Evolutionary conservation across 2,113 vertebrate genomes (phyloP).

Genomic region (Condylura cristata): DNA sequence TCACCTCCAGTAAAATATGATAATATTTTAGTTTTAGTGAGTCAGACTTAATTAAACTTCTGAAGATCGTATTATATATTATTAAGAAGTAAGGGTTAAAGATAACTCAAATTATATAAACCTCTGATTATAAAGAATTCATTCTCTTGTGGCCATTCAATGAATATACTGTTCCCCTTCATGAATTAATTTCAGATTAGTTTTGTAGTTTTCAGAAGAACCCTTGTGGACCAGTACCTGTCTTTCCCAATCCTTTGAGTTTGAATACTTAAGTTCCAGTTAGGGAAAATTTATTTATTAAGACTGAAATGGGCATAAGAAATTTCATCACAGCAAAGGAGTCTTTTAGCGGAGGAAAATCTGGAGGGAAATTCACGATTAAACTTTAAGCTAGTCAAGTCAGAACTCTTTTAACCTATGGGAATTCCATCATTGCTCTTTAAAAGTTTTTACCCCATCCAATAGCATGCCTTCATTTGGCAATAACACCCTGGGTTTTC

Average conservation of each 20-base stretch:
- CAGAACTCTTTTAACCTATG: slow-evolving; percentile 23
- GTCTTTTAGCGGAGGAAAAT: slow-evolving; percentile 13
- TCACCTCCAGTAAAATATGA: too few species aligned
- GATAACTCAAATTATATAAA: neutral
- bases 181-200: neutral
- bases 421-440: slow-evolving; percentile 44
- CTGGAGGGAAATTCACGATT: slow-evolving; percentile 58
- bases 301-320: slow-evolving; percentile 54
- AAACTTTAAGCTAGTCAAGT: slow-evolving; percentile 49
- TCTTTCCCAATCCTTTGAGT: neutral
- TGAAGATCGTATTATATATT: neutral
- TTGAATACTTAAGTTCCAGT: slow-evolving; percentile 31
- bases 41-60: neutral
- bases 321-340: slow-evolving; percentile 29
- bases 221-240: neutral
- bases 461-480: neutral
- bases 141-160: neutral
- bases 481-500: neutral
- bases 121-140: neutral
- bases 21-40: too few species aligned
- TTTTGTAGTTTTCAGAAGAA: slow-evolving; percentile 14
- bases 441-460: neutral
- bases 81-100: neutral
- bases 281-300: slow-evolving; percentile 51
- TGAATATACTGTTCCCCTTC: neutral